These are phyloP conservation scores for Anoplopoma fimbria DNA, from an alignment of 2,113 vertebrate species.

Conservation along the genomic window DNA sequence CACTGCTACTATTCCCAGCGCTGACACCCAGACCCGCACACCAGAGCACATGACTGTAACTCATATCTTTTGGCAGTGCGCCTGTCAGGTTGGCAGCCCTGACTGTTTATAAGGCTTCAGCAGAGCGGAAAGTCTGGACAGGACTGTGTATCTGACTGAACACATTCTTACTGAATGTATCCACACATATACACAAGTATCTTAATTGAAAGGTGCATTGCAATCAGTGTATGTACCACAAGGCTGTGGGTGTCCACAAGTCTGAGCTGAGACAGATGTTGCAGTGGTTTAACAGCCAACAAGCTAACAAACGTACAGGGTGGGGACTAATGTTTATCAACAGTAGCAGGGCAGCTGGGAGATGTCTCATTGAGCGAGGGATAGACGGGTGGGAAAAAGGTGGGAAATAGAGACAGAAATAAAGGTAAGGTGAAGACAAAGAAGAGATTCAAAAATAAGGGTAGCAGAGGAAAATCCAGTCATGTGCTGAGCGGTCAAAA, in stretches of 20 bases:
- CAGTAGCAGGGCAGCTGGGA: constrained; percentile 28
- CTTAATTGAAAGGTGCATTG: constrained; percentile 44
- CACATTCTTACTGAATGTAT: not conserved
- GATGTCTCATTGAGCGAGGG: constrained; percentile 58
- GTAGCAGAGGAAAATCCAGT: not conserved
- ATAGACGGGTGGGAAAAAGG: constrained; percentile 5
- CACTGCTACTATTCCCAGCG: constrained; percentile 48
- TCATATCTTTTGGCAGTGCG: constrained; percentile 66
- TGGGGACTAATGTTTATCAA: constrained; percentile 46
- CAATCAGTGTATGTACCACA: not conserved
- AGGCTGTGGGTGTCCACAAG: constrained; percentile 35
- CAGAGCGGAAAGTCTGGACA: constrained; percentile 47
- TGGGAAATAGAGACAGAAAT: not conserved
- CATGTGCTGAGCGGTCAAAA: not conserved
- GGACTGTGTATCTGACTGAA: constrained; percentile 12
- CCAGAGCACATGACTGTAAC: constrained; percentile 56
- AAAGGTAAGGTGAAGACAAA: not conserved
- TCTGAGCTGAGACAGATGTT: constrained; percentile 59
- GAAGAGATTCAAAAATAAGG: not conserved
- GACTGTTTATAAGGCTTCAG: constrained; percentile 64
- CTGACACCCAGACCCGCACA: constrained; percentile 31
- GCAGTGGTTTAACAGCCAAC: constrained; percentile 40
- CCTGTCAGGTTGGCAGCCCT: constrained; percentile 57
- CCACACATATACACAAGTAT: not conserved
- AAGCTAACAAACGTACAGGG: no score